Evolutionary conservation across 2,797 vertebrate species (phyloP).

Genomic region (Sus cebifrons): DNA sequence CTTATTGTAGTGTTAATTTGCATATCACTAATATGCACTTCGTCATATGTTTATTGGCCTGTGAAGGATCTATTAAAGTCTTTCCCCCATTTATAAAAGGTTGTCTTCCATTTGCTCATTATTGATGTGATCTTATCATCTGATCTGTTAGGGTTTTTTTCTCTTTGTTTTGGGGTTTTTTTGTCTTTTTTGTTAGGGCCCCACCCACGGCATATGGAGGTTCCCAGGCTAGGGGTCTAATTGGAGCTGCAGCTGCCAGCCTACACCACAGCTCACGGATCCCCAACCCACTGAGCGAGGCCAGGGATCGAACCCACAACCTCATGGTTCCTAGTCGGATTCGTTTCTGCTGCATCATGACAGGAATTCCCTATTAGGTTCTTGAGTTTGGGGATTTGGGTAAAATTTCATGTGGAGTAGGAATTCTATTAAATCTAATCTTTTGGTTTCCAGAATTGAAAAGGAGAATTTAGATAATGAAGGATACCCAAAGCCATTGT

Average conservation of each 20-base stretch:
- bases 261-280: too few species aligned
- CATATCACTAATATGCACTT: not conserved
- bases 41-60: not conserved
- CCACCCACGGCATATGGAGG: too few species aligned
- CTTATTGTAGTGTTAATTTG: not conserved
- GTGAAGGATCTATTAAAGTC: not conserved
- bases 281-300: too few species aligned
- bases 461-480: not conserved
- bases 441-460: conserved; percentile 21
- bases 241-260: too few species aligned
- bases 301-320: too few species aligned
- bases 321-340: too few species aligned
- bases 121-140: not conserved
- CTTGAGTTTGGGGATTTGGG: conserved; percentile 11
- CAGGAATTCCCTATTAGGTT: not conserved
- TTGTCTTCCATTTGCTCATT: not conserved
- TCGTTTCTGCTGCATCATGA: too few species aligned
- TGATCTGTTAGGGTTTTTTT: not conserved
- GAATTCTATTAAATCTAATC: conserved; percentile 30
- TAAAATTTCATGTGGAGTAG: not conserved
- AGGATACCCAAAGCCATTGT: not conserved
- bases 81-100: not conserved
- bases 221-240: too few species aligned
- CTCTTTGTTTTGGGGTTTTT: too few species aligned
- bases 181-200: too few species aligned